phyloP scores from a whole-genome alignment of 2,113 vertebrate species.

The Typhlomys cinereus region DNA sequence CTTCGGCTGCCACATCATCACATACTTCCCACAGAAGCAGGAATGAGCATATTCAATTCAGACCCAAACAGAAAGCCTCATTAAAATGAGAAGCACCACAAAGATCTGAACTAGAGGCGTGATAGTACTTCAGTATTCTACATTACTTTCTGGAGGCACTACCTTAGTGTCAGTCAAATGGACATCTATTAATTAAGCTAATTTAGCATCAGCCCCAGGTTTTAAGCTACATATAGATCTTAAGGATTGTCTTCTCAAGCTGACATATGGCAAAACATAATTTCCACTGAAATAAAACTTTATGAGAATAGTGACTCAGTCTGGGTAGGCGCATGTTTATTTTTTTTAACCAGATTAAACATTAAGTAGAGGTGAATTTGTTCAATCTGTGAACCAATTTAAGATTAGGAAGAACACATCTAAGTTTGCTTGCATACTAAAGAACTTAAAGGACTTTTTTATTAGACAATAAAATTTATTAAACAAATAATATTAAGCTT shows the following conservation, averaged over 20 bases:
- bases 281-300: neutral
- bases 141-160: neutral
- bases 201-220: neutral
- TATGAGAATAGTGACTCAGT: constrained; percentile 20
- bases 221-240: constrained; percentile 1
- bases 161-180: neutral
- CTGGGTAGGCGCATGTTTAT: neutral
- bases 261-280: neutral
- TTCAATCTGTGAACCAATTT: neutral
- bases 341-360: constrained; percentile 28
- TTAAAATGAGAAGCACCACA: neutral
- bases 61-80: neutral
- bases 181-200: constrained; percentile 10
- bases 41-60: constrained; percentile 19
- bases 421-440: too few species aligned
- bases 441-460: neutral
- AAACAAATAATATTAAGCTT: constrained; percentile 20
- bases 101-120: neutral
- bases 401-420: neutral
- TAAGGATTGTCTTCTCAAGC: neutral
- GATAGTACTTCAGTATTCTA: constrained; percentile 29
- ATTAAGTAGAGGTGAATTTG: constrained; percentile 14
- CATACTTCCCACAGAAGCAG: neutral
- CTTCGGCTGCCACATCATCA: neutral
- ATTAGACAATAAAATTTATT: neutral